Base-by-base conservation (phyloP, 2,797 vertebrate genomes). In the Intellagama lesueurii region DNA sequence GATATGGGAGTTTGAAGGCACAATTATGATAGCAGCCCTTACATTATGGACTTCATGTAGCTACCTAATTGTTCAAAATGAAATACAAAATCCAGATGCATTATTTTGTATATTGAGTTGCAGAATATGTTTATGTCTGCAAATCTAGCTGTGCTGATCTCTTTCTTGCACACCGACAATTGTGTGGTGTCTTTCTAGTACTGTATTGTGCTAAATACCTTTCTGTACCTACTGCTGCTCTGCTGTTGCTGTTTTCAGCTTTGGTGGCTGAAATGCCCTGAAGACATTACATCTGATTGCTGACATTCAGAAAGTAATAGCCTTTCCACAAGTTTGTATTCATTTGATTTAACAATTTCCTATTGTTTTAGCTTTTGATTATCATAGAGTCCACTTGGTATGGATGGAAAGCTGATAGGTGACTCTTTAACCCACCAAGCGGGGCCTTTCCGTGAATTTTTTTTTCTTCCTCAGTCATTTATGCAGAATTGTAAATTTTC, bases 1-100 rank as follows among this genome's bases (percentile, higher is more conserved):
- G 5, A 70, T 3, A 80, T 89, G 82, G 81, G 7, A 81, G 90
- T 66, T 95, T 91, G 87, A 80, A 94, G 30, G 30, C 7, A 0
- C 66, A 70, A 77, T 87, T 90, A 88, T 90, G 91, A 87, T 88
- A 94, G 87, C 26, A 93, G 26, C 14, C 30, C 22, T 80, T 81
- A 68, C 73, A 80, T 9, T 89, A 49, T 40, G n/a, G 85, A 56
- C 47, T 24, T 87, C 17, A 76, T 89, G n/a, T 22, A 1, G 87
- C 90, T 93, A 85, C 69, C 91, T 97, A 97, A 97, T 97, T 97
- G 96, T 95, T 96, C 96, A 94, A 96, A 94, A 89, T 95, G 94
- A 97, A 94, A 95, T 96, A 95, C 96, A 92, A 88, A 96, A 97
- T 92, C 95, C 97, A 97, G 97, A 98, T 97, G 97, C 95, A 95